phyloP scores from a whole-genome alignment of 1,140 invertebrate species.

The Neuroterus valhalla region DNA sequence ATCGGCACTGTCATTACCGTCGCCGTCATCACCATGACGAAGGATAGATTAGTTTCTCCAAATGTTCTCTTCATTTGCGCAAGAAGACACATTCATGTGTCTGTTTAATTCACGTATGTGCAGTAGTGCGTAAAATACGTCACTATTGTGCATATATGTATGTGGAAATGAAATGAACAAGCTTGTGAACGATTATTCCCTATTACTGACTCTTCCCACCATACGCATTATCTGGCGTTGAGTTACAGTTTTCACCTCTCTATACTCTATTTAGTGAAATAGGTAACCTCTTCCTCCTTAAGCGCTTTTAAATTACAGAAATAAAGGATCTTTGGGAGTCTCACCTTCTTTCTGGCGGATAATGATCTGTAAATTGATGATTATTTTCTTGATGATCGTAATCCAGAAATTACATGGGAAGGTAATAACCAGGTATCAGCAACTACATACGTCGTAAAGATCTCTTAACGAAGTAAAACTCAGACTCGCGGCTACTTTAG shows the following conservation, averaged over 20 bases:
- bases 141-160: not conserved
- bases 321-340: slow-evolving; percentile 50
- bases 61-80: slow-evolving; percentile 46
- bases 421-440: not conserved
- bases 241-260: slow-evolving; percentile 47
- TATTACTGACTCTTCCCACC: slow-evolving; percentile 50
- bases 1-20: no score
- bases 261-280: not conserved
- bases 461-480: not conserved
- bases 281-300: slow-evolving; percentile 42
- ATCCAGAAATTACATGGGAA: not conserved
- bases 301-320: slow-evolving; percentile 50
- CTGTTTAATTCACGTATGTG: no score
- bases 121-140: not conserved
- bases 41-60: slow-evolving; percentile 56
- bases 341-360: slow-evolving; percentile 33
- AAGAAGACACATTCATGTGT: slow-evolving; percentile 42
- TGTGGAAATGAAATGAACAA: not conserved
- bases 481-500: not conserved
- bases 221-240: slow-evolving; percentile 52
- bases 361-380: not conserved
- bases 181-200: slow-evolving; percentile 44
- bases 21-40: slow-evolving; percentile 47
- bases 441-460: not conserved
- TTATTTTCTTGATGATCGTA: slow-evolving; percentile 9